A percentile compares a stretch with the other conserved stretches of the same genome.
Evolutionary conservation across 1,140 invertebrate species (phyloP).

Genomic region (Stegodyphus dumicola): DNA sequence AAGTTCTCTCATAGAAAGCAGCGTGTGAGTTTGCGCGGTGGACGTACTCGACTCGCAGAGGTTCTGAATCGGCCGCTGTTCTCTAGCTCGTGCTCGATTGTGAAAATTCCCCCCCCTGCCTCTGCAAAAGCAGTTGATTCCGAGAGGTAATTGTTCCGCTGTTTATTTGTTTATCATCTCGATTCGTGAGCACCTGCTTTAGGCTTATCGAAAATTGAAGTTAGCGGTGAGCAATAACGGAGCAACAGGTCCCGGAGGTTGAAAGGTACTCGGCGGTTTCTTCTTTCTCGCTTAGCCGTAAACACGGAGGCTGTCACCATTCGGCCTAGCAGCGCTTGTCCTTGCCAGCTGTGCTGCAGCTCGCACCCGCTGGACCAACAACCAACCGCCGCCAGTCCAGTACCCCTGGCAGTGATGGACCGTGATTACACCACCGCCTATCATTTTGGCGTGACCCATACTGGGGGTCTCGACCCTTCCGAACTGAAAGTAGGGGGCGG

Average conservation of each 20-base stretch:
- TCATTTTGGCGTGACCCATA: constrained; percentile 53
- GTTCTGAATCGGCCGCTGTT: neutral
- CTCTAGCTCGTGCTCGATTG: neutral
- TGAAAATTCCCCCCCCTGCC: neutral
- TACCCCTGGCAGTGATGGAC: constrained; percentile 52
- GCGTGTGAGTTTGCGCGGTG: neutral
- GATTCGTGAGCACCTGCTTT: no score
- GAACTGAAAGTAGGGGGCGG: constrained; percentile 59
- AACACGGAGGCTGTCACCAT: constrained; percentile 48
- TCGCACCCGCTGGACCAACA: constrained; percentile 52
- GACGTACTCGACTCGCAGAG: neutral
- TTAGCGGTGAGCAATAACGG: neutral
- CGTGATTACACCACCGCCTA: constrained; percentile 60
- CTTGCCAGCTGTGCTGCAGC: constrained; percentile 57
- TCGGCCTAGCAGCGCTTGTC: constrained; percentile 49
- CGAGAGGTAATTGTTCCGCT: neutral
- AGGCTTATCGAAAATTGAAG: neutral
- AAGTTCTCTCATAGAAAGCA: neutral
- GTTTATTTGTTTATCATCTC: no score
- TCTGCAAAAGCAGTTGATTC: neutral
- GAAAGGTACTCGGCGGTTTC: neutral
- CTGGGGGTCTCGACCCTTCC: constrained; percentile 52
- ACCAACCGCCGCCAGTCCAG: constrained; percentile 16
- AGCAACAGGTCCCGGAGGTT: constrained; percentile 4
- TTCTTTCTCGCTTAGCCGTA: neutral